These are phyloP conservation scores for Heliconius himera DNA, from an alignment of 1,140 invertebrate species.

Conservation along the genomic window DNA sequence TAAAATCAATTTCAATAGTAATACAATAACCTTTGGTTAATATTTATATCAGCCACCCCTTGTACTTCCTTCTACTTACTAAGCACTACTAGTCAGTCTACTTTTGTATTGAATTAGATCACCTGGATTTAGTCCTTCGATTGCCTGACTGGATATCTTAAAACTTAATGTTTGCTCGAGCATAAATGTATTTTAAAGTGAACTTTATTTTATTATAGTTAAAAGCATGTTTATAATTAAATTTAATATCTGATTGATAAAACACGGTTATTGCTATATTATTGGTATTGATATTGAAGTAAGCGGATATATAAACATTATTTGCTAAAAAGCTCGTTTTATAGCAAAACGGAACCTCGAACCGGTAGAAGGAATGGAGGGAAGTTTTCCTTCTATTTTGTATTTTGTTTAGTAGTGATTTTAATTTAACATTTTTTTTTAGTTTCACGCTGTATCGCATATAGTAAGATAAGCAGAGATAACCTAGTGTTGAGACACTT, in stretches of 20 bases:
- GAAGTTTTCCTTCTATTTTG: neutral
- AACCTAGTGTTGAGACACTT: neutral
- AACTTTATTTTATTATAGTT: constrained; percentile 32
- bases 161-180: constrained; percentile 35
- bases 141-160: constrained; percentile 42
- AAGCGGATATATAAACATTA: neutral
- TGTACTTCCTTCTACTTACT: neutral
- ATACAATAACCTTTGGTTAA: neutral
- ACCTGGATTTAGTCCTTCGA: constrained; percentile 51
- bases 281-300: constrained; percentile 2
- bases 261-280: constrained; percentile 10
- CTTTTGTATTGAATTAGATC: constrained; percentile 41
- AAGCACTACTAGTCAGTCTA: neutral
- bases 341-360: neutral
- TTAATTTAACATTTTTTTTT: neutral
- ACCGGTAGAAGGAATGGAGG: neutral
- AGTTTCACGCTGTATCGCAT: neutral
- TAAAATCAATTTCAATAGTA: neutral
- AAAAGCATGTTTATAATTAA: constrained; percentile 29
- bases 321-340: neutral
- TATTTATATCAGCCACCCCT: neutral
- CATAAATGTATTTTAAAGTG: constrained; percentile 35
- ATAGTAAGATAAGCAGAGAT: neutral
- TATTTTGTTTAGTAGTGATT: neutral
- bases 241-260: constrained; percentile 24